phyloP scores from a whole-genome alignment of 2,888 invertebrate species.

The Diloba caeruleocephala region DNA sequence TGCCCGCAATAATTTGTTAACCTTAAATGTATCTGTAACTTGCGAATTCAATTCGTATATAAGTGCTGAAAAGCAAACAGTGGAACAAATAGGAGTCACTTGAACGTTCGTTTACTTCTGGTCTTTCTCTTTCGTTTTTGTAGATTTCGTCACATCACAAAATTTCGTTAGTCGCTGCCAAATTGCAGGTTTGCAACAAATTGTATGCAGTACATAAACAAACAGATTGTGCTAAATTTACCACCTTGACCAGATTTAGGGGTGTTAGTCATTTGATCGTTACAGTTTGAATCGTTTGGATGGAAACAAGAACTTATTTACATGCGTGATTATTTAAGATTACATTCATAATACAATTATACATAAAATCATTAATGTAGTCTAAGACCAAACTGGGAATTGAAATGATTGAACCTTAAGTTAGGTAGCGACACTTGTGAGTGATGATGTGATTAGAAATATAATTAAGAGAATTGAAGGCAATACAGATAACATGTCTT shows the following conservation, averaged over 20 bases:
- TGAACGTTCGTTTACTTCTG: constrained; percentile 14
- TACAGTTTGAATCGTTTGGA: constrained; percentile 11
- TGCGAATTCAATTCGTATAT: too few species aligned
- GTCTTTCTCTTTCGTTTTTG: constrained; percentile 17
- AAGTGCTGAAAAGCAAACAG: constrained; percentile 4
- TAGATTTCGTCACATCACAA: constrained; percentile 34
- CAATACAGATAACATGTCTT: too few species aligned
- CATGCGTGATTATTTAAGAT: constrained; percentile 11
- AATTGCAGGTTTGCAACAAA: constrained; percentile 39
- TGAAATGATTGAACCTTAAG: too few species aligned
- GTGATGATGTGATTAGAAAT: too few species aligned
- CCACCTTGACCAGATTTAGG: constrained; percentile 15
- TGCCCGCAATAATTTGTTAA: too few species aligned
- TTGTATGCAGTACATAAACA: constrained; percentile 42
- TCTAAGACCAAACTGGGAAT: too few species aligned
- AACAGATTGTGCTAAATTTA: constrained; percentile 38
- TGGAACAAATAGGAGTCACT: not conserved
- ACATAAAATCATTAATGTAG: too few species aligned
- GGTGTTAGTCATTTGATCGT: constrained; percentile 10
- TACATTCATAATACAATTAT: too few species aligned
- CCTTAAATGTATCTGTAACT: too few species aligned
- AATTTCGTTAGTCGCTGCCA: constrained; percentile 37
- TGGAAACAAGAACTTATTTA: constrained; percentile 14
- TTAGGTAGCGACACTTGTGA: too few species aligned
- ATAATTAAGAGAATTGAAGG: too few species aligned